Percentiles rank a stretch among this genome's conserved stretches.
Conservation (phyloP, 2,797 vertebrate species). For the Malacoraja senta region DNA sequence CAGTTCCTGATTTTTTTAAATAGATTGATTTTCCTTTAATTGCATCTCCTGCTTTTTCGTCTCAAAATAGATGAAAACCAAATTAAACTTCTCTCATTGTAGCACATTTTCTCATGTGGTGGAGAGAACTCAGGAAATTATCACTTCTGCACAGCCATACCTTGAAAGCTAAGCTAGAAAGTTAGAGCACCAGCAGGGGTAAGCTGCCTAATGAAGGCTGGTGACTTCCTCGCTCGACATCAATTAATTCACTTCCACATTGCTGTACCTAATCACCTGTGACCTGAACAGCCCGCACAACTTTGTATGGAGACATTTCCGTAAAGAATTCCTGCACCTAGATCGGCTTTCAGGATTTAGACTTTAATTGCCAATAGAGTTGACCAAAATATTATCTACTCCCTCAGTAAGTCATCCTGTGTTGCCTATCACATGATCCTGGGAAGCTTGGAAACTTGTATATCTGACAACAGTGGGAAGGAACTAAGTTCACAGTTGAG, state of each 20-base stretch:
- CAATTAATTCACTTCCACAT: conserved; percentile 3
- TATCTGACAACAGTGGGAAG: conserved; percentile 46
- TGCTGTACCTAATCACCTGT: neutral
- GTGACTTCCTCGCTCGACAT: conserved; percentile 2
- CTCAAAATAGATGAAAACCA: neutral
- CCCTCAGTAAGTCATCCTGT: neutral
- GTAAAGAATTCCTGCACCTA: neutral
- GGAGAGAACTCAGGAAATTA: neutral
- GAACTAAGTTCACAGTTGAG: conserved; percentile 45
- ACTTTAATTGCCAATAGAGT: neutral
- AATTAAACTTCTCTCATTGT: neutral
- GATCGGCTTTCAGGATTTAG: neutral
- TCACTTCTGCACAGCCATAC: neutral
- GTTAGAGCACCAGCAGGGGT: neutral
- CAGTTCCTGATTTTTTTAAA: neutral
- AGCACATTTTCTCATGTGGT: neutral
- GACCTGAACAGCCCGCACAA: neutral
- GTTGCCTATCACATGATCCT: neutral
- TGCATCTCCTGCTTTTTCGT: neutral
- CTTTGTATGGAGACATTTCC: neutral
- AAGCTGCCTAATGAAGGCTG: conserved; percentile 27
- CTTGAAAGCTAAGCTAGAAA: conserved; percentile 13
- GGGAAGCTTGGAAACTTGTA: neutral
- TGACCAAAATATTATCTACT: neutral
- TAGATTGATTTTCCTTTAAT: neutral